Evolutionary conservation across 1,140 invertebrate species (phyloP), one percentile per base, ranked within the genome.

Genomic region (Agrilus planipennis): DNA sequence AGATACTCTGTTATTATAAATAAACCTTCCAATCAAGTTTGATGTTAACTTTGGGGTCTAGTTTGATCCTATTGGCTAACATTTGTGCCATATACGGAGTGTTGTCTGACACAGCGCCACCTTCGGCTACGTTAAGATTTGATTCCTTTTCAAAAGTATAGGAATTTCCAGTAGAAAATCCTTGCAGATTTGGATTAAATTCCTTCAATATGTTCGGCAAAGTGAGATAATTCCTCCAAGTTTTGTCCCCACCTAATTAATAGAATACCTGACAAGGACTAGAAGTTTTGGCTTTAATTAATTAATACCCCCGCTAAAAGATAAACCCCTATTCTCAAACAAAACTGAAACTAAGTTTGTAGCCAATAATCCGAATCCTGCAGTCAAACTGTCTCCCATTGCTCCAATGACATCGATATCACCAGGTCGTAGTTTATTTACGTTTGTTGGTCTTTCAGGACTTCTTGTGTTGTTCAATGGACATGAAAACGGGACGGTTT

Each of bases 331-430:
- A 39, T 65, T 63, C 46, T 70, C 63, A 9, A 57, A 46, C 3
- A 57, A 32, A 12, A 67, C 49, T 20, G 60, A 55, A 2, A 64
- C 11, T 3, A 63, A 32, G 38, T 54, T 64, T 0, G 42, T 47
- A 1, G 55, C 50, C 7, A 42, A 41, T 10, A 47, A 30, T 11
- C 52, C 54, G 36, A 41, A 45, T 3, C 72, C 45, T 4, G 81
- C 83, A 0, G 81, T 73, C 36, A 89, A 54, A 2, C 81, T 84
- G 57, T 89, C 85, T 4, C 85, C 85, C 34, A 89, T 68, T 1
- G 82, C 82, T 5, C 71, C 84, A 5, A 88, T 67, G 1, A 87
- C 77, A 40, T 84, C 75, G 22, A 88, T 79, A 55, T 88, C 83
- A 7, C 72, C 77, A 1, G 81, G 83, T 25, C 78, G 62, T 5